Evolutionary conservation across 1,140 invertebrate genomes (phyloP), one percentile per base, ranked within the genome.

Genomic region (Danaus plexippus): DNA sequence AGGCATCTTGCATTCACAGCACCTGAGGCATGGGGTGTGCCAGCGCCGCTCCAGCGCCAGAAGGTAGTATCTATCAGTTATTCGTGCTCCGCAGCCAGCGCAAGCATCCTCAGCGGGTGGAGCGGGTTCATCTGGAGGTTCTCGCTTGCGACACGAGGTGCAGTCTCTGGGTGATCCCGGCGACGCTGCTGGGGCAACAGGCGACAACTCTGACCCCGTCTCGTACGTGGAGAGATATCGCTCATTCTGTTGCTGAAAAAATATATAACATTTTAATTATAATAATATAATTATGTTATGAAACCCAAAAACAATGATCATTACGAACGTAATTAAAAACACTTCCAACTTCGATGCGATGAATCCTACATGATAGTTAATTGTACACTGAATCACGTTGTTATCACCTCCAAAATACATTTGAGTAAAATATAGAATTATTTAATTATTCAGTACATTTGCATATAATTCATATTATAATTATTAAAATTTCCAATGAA

Each of bases 21-120:
- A 99, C 77, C 96, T 93, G 15, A 98, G 89, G 81, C 97, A 98
- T 47, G 94, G 91, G 22, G 93, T 92, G 78, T 98, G 97, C 97
- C 97, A 98, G 77, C 95, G 91, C 71, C 94, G 91, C 79, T 98
- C 96, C 13, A 97, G 95, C 2, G 96, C 96, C 88, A 89, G 95
- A 54, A 98, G 91, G 89, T 97, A 98, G 88, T 94, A 98, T 64
- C 95, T 88, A 88, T 98, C 96, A 57, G 92, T 90, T 79, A 97
- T 97, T 57, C 91, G 88, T 5, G 90, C 83, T 2, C 94, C 93
- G 76, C 96, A 97, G n/a, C 95, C 95, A 11, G 95, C 94, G 85
- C 95, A 97, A 15, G 91, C 88, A 41, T 91, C 89, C 11, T 91
- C 87, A 1, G 75, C 47, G 76, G 90, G 61, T 9, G 78, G 75